Conservation (phyloP, 2,113 vertebrate genomes). For the Canis aureus region DNA sequence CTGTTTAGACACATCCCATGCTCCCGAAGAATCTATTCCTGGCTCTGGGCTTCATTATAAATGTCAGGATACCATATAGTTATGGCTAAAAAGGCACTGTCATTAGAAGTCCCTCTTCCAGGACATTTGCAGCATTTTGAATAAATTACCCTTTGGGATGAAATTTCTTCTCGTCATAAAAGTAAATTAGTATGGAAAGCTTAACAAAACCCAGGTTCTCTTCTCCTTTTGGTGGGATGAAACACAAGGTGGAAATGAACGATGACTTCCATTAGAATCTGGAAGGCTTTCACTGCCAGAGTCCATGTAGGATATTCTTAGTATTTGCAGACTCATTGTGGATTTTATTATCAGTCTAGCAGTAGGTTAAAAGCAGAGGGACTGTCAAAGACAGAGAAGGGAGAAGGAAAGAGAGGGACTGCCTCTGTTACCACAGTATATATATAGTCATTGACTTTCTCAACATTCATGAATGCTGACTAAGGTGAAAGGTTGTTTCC, state of each 20-base stretch:
- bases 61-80: constrained; percentile 66
- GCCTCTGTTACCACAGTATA: neutral
- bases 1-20: neutral
- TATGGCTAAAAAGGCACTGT: constrained; percentile 62
- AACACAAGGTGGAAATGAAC: neutral
- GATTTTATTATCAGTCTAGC: neutral
- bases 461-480: neutral
- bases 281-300: neutral
- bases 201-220: neutral
- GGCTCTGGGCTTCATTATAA: constrained; percentile 75
- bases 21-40: constrained; percentile 64
- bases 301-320: neutral
- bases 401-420: neutral
- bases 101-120: constrained; percentile 60
- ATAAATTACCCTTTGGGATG: constrained; percentile 78
- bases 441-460: neutral
- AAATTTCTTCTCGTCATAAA: constrained; percentile 51
- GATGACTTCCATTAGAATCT: neutral
- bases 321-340: neutral
- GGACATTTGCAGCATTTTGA: constrained; percentile 63
- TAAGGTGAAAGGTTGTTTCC: neutral
- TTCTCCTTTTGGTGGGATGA: neutral
- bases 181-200: constrained; percentile 52
- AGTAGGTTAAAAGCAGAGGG: neutral
- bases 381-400: neutral